A percentile compares a stretch with the other conserved stretches of the same genome.
These are phyloP conservation scores for Chloropsis hardwickii DNA, from an alignment of 2,113 vertebrate genomes.

Conservation along the genomic window DNA sequence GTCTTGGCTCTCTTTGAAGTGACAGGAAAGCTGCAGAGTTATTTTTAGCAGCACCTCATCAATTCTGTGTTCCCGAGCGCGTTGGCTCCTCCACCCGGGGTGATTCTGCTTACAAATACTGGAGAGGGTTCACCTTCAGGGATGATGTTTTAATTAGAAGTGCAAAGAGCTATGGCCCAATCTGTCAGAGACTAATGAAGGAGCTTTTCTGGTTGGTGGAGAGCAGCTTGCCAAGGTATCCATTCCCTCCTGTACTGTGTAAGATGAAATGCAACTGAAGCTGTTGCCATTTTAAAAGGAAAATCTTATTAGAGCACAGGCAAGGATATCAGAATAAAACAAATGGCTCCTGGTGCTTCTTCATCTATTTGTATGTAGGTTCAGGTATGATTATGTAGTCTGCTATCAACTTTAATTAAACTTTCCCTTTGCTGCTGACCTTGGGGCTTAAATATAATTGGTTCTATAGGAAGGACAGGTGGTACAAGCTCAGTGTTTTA, in stretches of 20 bases:
- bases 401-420: conserved; percentile 42
- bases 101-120: conserved; percentile 11
- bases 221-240: conserved; percentile 19
- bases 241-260: not conserved
- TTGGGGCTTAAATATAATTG: conserved; percentile 18
- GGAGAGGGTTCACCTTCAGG: conserved; percentile 49
- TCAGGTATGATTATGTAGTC: conserved; percentile 29
- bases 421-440: conserved; percentile 22
- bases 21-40: not conserved
- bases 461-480: not conserved
- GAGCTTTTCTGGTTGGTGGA: not conserved
- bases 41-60: conserved; percentile 28
- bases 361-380: conserved; percentile 13
- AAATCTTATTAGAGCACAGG: conserved; percentile 13
- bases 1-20: not conserved
- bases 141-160: conserved; percentile 28
- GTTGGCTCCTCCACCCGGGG: not conserved
- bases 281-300: not conserved
- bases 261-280: not conserved
- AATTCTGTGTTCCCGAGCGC: not conserved
- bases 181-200: not conserved
- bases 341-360: conserved; percentile 4
- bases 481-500: not conserved
- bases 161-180: conserved; percentile 17
- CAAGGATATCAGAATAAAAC: not conserved